Evolutionary conservation across 2,113 vertebrate genomes (phyloP).

Genomic region (Neodontobutis hainanensis): DNA sequence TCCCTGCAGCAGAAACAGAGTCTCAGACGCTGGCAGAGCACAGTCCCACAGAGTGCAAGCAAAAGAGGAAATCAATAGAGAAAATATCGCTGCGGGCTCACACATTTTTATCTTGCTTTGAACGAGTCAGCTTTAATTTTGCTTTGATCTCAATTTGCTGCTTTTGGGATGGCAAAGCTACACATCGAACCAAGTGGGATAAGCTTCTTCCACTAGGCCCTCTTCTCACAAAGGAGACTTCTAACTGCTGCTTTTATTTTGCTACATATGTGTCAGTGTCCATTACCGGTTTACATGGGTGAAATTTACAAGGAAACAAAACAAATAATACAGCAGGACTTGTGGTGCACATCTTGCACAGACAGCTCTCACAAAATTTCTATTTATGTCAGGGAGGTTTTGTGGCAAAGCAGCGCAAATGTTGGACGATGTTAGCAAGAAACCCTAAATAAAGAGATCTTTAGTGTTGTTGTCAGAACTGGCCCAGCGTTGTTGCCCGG

Average conservation of each 20-base stretch:
- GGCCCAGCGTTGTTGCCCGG: conserved; percentile 55
- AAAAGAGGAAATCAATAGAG: conserved; percentile 82
- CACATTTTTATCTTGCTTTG: conserved; percentile 83
- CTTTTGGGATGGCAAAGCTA: conserved; percentile 76
- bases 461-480: conserved; percentile 55
- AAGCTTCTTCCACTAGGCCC: conserved; percentile 66
- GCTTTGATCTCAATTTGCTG: conserved; percentile 85
- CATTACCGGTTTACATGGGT: conserved; percentile 55
- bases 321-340: conserved; percentile 52
- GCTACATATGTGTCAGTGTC: conserved; percentile 60
- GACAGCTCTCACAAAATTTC: conserved; percentile 45
- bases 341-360: conserved; percentile 28
- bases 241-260: conserved; percentile 64
- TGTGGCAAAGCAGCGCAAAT: conserved; percentile 52
- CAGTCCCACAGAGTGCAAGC: conserved; percentile 68
- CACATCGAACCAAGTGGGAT: conserved; percentile 72
- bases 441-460: conserved; percentile 66
- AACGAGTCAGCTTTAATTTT: conserved; percentile 85
- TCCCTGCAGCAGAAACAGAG: conserved; percentile 62
- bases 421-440: conserved; percentile 62
- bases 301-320: conserved; percentile 50
- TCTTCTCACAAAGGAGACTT: conserved; percentile 65
- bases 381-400: conserved; percentile 57
- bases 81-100: conserved; percentile 80
- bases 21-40: conserved; percentile 55